These are phyloP conservation scores for Corydoras sp. DNA, from an alignment of 2,113 vertebrate species.

Conservation along the genomic window DNA sequence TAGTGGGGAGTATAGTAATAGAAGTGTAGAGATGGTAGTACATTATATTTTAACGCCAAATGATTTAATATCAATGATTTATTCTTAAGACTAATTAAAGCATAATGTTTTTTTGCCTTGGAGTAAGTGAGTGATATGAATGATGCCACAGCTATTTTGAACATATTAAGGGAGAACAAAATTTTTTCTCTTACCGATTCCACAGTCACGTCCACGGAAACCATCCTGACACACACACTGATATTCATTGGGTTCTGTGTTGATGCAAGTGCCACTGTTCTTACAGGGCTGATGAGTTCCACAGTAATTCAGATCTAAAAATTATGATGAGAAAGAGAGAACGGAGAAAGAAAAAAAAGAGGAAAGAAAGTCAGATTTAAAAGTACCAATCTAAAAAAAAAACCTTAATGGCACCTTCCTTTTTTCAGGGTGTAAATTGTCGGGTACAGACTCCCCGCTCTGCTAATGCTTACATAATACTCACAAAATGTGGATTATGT, in stretches of 20 bases:
- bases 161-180: background rate
- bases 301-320: constrained; percentile 60
- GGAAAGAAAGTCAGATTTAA: background rate
- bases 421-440: background rate
- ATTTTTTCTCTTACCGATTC: constrained; percentile 61
- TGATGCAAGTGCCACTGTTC: constrained; percentile 71
- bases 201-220: constrained; percentile 68
- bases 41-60: too few relatives aligned
- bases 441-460: background rate
- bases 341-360: background rate
- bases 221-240: constrained; percentile 72
- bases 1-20: too few relatives aligned
- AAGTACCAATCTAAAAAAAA: too few relatives aligned
- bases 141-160: too few relatives aligned
- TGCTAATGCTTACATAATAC: constrained; percentile 6
- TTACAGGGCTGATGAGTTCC: constrained; percentile 72
- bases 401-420: too few relatives aligned
- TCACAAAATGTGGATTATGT: background rate
- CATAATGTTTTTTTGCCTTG: too few relatives aligned
- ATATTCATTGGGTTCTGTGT: constrained; percentile 74
- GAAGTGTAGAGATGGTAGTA: too few relatives aligned
- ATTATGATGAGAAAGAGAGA: background rate
- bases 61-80: too few relatives aligned
- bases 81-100: too few relatives aligned
- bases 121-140: background rate